These are phyloP conservation scores for Cirrhinus mrigala DNA, from an alignment of 2,797 vertebrate genomes.

Conservation along the genomic window DNA sequence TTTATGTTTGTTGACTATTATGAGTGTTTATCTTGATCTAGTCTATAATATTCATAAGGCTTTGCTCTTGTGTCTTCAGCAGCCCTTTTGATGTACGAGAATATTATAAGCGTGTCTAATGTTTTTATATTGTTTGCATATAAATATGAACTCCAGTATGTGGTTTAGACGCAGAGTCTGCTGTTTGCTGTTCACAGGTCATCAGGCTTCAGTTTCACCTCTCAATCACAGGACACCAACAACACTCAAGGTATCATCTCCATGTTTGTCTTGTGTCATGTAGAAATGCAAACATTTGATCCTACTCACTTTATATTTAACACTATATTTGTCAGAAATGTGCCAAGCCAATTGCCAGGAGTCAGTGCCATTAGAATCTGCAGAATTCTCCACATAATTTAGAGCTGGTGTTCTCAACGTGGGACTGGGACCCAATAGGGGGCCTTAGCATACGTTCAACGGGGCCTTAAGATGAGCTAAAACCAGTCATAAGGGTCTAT, in stretches of 20 bases:
- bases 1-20: not conserved
- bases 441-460: not conserved
- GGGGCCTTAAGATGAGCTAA: not conserved
- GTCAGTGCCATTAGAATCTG: not conserved
- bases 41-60: not conserved
- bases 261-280: not conserved
- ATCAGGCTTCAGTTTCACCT: constrained; percentile 24
- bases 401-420: not conserved
- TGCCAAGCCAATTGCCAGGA: not conserved
- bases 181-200: not conserved
- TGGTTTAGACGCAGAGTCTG: not conserved
- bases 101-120: not conserved
- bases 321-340: not conserved
- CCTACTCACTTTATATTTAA: not conserved
- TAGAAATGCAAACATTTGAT: not conserved
- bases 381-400: not conserved
- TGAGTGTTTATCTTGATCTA: not conserved
- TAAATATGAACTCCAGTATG: not conserved
- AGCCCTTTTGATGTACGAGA: not conserved
- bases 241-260: constrained; percentile 25
- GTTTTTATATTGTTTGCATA: not conserved
- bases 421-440: too few relatives aligned
- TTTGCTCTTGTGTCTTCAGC: not conserved
- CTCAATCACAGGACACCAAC: constrained; percentile 22
- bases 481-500: too few relatives aligned